These are phyloP conservation scores for Hassar affinis DNA, from an alignment of 2,113 vertebrate genomes.

Conservation along the genomic window DNA sequence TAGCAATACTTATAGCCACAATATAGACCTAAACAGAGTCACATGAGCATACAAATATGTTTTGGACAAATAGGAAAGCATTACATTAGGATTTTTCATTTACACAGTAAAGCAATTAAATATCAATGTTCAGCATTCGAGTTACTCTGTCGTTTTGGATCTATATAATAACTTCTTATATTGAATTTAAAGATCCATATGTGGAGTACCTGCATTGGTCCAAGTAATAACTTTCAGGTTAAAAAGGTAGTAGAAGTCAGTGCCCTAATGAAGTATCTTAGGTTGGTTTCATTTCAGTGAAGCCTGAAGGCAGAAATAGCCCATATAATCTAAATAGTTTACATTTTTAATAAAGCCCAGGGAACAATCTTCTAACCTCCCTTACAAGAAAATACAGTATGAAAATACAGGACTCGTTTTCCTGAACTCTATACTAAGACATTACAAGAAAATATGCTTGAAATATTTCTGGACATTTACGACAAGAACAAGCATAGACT, in stretches of 20 bases:
- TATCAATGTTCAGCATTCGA: constrained; percentile 15
- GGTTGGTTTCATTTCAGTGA: constrained; percentile 15
- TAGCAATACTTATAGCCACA: constrained; percentile 56
- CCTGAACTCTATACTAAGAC: constrained; percentile 56
- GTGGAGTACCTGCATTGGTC: not conserved
- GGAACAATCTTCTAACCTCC: constrained; percentile 48
- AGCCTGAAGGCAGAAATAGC: not conserved
- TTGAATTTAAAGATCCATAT: not conserved
- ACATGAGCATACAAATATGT: constrained; percentile 63
- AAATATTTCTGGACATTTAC: constrained; percentile 55
- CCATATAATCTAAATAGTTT: not conserved
- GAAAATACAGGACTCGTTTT: constrained; percentile 64
- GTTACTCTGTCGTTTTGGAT: not conserved
- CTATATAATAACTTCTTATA: not conserved
- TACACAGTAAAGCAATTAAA: constrained; percentile 26
- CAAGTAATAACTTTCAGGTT: constrained; percentile 8
- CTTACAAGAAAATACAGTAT: constrained; percentile 59
- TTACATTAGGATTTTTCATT: constrained; percentile 20
- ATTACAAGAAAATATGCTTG: constrained; percentile 64
- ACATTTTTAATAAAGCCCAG: constrained; percentile 32
- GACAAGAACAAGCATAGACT: constrained; percentile 59
- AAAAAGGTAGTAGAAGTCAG: not conserved
- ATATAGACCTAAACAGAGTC: constrained; percentile 44
- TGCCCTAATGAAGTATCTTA: not conserved
- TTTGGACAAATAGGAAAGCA: constrained; percentile 41